Evolutionary conservation across 2,888 invertebrate species (phyloP).

Genomic region (Drosophila borealis): DNA sequence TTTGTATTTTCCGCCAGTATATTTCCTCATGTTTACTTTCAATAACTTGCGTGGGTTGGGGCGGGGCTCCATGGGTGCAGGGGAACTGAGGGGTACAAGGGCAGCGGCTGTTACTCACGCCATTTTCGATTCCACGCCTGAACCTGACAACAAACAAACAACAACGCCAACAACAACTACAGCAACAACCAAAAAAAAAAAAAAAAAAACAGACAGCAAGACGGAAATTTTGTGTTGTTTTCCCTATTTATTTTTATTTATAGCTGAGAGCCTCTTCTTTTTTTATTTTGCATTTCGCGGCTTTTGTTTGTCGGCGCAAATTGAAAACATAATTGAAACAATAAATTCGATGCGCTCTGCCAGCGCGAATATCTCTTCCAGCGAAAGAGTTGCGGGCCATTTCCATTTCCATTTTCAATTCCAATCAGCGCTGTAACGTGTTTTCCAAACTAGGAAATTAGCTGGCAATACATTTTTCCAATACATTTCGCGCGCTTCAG

Average conservation of each 20-base stretch:
- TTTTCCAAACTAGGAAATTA: conserved; percentile 41
- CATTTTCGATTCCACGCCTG: conserved; percentile 65
- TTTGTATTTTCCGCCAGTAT: conserved; percentile 63
- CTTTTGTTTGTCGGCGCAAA: conserved; percentile 80
- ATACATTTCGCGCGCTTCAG: conserved; percentile 48
- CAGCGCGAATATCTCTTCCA: background rate
- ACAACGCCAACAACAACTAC: conserved; percentile 32
- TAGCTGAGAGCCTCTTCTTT: conserved; percentile 66
- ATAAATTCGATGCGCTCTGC: conserved; percentile 64
- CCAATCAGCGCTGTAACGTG: conserved; percentile 24
- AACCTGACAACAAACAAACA: conserved; percentile 67
- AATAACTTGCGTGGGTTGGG: conserved; percentile 63
- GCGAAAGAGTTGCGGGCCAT: conserved; percentile 61
- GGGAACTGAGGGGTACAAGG: background rate
- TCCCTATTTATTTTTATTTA: conserved; percentile 80
- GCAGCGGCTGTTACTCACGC: conserved; percentile 10
- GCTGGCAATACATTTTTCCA: conserved; percentile 38
- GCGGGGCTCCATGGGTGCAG: background rate
- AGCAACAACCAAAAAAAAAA: no score
- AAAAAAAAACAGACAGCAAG: conserved; percentile 37
- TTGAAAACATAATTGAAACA: conserved; percentile 81
- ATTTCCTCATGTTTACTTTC: conserved; percentile 80
- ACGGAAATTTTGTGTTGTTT: conserved; percentile 47
- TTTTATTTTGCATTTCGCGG: conserved; percentile 58
- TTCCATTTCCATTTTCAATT: conserved; percentile 6